phyloP scores from a whole-genome alignment of 2,797 vertebrate species.

The Anniella stebbinsi region DNA sequence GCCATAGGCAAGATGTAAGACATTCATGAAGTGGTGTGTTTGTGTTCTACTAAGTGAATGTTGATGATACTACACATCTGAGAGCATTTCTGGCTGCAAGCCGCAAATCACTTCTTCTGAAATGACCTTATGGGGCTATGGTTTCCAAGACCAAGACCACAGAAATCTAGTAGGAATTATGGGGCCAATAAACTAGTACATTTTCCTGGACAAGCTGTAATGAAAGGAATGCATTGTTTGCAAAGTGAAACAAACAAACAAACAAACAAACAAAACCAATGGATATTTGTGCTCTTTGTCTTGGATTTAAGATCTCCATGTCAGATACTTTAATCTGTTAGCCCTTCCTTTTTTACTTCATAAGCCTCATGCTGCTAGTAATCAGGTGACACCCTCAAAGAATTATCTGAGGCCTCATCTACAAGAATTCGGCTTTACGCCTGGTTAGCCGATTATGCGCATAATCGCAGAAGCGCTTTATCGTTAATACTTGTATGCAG shows the following conservation, averaged over 20 bases:
- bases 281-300: background rate
- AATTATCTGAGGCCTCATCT: too few relatives aligned
- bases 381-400: background rate
- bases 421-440: too few relatives aligned
- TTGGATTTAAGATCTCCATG: background rate
- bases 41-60: background rate
- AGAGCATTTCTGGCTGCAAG: background rate
- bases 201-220: background rate
- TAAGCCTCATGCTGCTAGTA: background rate
- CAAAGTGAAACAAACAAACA: background rate
- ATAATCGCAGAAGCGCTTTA: too few relatives aligned
- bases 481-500: too few relatives aligned
- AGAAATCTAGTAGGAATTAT: background rate
- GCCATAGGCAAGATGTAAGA: slow-evolving; percentile 7
- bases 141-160: background rate
- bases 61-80: slow-evolving; percentile 1
- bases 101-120: background rate
- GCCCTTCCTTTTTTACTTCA: background rate
- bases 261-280: too few relatives aligned
- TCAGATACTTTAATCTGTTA: background rate
- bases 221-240: background rate
- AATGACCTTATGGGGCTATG: background rate
- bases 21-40: background rate
- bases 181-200: background rate
- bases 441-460: too few relatives aligned